phyloP scores from a whole-genome alignment of 2,113 vertebrate genomes.

The Vulpes vulpes region DNA sequence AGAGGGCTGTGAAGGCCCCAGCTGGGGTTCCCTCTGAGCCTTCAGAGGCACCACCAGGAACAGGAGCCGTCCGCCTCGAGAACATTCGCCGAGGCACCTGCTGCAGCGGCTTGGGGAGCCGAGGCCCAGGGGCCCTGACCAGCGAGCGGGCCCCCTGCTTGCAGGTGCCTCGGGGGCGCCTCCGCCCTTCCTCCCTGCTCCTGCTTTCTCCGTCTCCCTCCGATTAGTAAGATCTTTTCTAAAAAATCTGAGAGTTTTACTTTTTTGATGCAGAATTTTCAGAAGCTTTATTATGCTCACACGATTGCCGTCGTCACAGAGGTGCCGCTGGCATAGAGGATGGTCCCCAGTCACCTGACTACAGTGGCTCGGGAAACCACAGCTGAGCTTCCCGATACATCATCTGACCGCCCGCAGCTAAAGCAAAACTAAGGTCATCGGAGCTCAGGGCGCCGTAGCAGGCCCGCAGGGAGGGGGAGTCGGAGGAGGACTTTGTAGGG shows the following conservation, averaged over 20 bases:
- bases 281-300: not conserved
- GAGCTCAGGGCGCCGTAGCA: not conserved
- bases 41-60: not conserved
- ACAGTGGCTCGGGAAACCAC: not conserved
- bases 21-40: not conserved
- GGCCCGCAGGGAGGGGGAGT: not conserved
- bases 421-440: not conserved
- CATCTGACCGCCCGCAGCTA: not conserved
- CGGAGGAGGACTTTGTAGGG: not conserved
- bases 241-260: not conserved
- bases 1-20: not conserved
- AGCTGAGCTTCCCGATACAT: not conserved
- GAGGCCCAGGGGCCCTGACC: too few species aligned
- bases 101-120: not conserved
- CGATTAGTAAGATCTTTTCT: too few species aligned
- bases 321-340: not conserved
- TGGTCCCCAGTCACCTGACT: not conserved
- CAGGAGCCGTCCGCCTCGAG: not conserved
- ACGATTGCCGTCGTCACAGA: not conserved
- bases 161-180: not conserved
- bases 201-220: too few species aligned
- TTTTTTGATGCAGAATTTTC: not conserved
- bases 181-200: too few species aligned
- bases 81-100: not conserved
- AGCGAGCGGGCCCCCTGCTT: not conserved